Evolutionary conservation across 2,888 invertebrate species (phyloP), one percentile per base, ranked within the genome.

Genomic region (Erynnis tages): DNA sequence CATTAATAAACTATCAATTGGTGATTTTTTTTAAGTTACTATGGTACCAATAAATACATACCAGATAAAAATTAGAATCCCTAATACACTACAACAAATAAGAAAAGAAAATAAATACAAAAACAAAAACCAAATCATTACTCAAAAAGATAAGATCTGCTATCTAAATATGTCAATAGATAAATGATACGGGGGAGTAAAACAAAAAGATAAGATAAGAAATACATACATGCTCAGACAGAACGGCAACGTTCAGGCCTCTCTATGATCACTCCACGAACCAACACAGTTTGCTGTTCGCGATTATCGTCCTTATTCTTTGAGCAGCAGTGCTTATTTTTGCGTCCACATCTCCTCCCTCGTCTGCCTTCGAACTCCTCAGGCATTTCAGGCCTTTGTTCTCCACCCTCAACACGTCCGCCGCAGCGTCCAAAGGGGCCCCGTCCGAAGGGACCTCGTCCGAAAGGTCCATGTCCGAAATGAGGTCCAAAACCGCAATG

Each of bases 211-310:
- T n/a, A n/a, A n/a, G 13, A 19, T 21, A 38, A 19, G 10, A 6
- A 25, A 25, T 27, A 46, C 35, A 29, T 46, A 34, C 25, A 27
- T 29, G n/a, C 13, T 52, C 45, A 52, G 13, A 52, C 52, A 35
- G 52, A 52, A 14, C 10, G 29, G 14, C 37, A 27, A 2, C 52
- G 52, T 11, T 32, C 21, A 2, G 37, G 2, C n/a, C 38, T 30
- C 10, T 48, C 7, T 2, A 53, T 25, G 5, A 53, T 30, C 16
- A 53, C 13, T 4, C 45, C 53, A 11, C 53, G 53, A 8, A 45
- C 23, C 16, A 53, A 2, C n/a, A 45, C 38, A 3, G 37, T 45
- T 32, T 40, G 30, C n/a, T 19, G 17, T 11, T 30, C 30, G 8
- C 48, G 30, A 40, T 40, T 48, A 0, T 14, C 10, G 19, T n/a